Base-by-base conservation (phyloP, 1,140 invertebrate species). In the Pemphigus obesinymphae region DNA sequence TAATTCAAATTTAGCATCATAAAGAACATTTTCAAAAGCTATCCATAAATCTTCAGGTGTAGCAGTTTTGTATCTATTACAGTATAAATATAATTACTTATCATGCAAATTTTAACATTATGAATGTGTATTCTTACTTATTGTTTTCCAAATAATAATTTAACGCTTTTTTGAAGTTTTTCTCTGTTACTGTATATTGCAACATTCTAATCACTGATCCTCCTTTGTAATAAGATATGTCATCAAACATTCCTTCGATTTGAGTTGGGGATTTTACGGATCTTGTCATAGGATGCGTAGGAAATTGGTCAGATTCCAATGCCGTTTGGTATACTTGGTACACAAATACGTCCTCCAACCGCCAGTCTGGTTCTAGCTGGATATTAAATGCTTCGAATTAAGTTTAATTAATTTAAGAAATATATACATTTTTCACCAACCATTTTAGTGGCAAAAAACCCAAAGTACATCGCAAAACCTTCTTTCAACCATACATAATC, bases 231-330 rank as follows among this genome's bases (percentile, higher is more conserved):
- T 98, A 98, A 0, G 95, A 97, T 83, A 98, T 98, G 68, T 90
- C 89, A 86, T 99, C 96, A 86, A 98, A 98, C 82, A 98, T 95
- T 86, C 97, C 94, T 83, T 91, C 93, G 11, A 98, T 97, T 87
- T 98, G 95, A 84, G 95, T 93, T 0, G 96, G 95, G 87, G 97
- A 92, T 1, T 90, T 89, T 1, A 98, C 96, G 83, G 92, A 90
- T 1, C 96, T 90, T 0, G 94, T 96, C 83, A 98, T 95, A 23
- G 95, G 95, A 88, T 98, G 97, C 2, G 95, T 63, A 7, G 68
- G 63, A 1, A 5, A 72, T 61, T 82, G 84, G 84, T 91, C 91
- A 55, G 87, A 82, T 20, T 85, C 83, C 66, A 91, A 86, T 2
- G 89, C 89, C 1, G 2, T 75, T 26, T 90, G 88, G 11, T 90